A percentile compares a stretch with the other conserved stretches of the same genome.
These are phyloP conservation scores for Acleris literana DNA, from an alignment of 2,888 invertebrate genomes.

Conservation along the genomic window DNA sequence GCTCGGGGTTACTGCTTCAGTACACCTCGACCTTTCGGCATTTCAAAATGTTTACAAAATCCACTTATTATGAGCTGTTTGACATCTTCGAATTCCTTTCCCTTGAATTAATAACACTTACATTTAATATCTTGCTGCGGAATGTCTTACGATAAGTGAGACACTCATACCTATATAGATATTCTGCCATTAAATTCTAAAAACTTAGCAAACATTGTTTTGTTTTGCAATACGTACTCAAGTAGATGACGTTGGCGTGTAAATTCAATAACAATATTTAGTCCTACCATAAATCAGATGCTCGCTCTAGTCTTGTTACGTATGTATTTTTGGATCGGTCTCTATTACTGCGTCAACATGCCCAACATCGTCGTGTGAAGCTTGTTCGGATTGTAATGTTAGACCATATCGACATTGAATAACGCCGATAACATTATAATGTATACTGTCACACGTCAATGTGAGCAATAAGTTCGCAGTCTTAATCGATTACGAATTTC, in stretches of 20 bases:
- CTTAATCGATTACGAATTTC: too few species aligned
- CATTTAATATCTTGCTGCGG: too few species aligned
- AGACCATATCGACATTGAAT: slow-evolving; percentile 31
- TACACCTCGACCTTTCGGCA: too few species aligned
- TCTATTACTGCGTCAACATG: slow-evolving; percentile 54
- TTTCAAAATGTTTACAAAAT: too few species aligned
- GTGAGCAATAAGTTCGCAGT: too few species aligned
- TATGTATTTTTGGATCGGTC: slow-evolving; percentile 65
- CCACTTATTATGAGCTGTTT: too few species aligned
- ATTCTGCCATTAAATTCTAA: neutral
- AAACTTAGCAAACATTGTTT: neutral
- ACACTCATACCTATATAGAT: too few species aligned
- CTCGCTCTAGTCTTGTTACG: slow-evolving; percentile 41
- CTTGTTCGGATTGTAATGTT: slow-evolving; percentile 43
- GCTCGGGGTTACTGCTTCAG: too few species aligned
- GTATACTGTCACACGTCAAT: slow-evolving; percentile 3
- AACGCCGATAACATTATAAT: slow-evolving; percentile 17
- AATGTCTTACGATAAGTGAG: too few species aligned
- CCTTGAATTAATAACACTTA: too few species aligned
- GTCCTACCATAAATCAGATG: slow-evolving; percentile 34
- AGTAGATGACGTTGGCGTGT: slow-evolving; percentile 19
- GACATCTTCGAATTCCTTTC: too few species aligned
- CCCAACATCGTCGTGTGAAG: slow-evolving; percentile 43
- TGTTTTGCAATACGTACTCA: neutral
- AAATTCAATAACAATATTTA: slow-evolving; percentile 32